These are phyloP conservation scores for Dendrophyllia cribrosa DNA, from an alignment of 64 coral and sea anemone species.

Conservation along the genomic window DNA sequence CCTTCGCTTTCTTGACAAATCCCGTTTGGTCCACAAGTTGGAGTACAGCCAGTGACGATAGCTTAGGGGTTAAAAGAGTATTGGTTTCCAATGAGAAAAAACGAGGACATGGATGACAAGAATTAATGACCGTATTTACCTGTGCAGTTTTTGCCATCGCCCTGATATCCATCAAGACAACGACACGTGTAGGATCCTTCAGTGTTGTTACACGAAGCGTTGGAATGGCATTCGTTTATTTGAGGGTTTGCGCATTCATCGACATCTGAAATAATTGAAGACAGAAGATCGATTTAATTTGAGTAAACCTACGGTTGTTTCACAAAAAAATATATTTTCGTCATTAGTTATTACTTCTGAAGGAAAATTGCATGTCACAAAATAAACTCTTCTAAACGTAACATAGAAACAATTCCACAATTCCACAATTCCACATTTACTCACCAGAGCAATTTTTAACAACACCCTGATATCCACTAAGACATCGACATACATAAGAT, in stretches of 20 bases:
- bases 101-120: neutral
- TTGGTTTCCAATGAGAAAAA: neutral
- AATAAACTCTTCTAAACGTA: too few species aligned
- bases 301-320: too few species aligned
- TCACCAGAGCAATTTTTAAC: too few species aligned
- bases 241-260: constrained; percentile 43
- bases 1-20: constrained; percentile 10
- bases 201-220: constrained; percentile 62
- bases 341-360: too few species aligned
- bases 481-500: too few species aligned
- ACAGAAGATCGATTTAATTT: neutral
- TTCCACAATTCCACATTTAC: too few species aligned
- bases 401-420: too few species aligned
- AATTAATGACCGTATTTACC: neutral
- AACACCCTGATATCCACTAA: too few species aligned
- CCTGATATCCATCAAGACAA: constrained; percentile 37
- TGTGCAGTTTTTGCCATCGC: constrained; percentile 3
- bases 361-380: too few species aligned
- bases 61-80: neutral
- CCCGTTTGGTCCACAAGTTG: constrained; percentile 28
- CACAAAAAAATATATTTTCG: too few species aligned
- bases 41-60: constrained; percentile 8
- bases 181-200: constrained; percentile 29
- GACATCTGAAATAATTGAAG: constrained; percentile 35
- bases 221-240: constrained; percentile 4